Conservation (phyloP, 2,797 vertebrate species). For the Sebastes hubbsi region DNA sequence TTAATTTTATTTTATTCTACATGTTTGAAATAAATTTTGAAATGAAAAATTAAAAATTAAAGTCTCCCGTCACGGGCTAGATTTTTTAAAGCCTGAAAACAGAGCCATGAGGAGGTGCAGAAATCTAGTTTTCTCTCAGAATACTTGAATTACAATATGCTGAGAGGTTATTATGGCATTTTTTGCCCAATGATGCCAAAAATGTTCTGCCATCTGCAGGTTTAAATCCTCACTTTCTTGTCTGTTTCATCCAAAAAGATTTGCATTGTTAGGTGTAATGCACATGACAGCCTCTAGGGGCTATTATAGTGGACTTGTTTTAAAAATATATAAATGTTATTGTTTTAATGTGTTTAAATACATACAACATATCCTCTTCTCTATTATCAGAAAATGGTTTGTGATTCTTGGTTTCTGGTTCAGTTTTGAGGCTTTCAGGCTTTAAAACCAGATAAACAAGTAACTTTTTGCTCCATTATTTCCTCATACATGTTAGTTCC, state of each 20-base stretch:
- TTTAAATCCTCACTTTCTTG: not conserved
- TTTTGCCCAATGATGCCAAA: too few species aligned
- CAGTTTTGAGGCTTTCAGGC: not conserved
- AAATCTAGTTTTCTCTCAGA: too few species aligned
- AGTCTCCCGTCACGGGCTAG: too few species aligned
- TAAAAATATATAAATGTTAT: not conserved
- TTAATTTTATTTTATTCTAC: rapidly evolving
- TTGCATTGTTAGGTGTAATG: not conserved
- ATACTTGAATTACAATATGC: too few species aligned
- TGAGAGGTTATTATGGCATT: rapidly evolving
- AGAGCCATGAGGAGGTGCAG: too few species aligned
- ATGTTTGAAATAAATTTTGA: too few species aligned
- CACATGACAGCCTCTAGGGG: not conserved
- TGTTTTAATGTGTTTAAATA: not conserved
- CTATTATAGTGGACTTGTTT: not conserved
- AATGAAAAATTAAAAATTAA: too few species aligned
- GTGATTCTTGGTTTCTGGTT: too few species aligned
- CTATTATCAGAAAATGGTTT: rapidly evolving
- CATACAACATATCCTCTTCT: rapidly evolving
- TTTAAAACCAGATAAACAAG: rapidly evolving
- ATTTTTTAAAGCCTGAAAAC: too few species aligned
- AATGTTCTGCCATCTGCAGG: too few species aligned
- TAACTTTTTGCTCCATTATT: not conserved
- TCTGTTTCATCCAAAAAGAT: not conserved
- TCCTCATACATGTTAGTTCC: not conserved